A percentile compares a stretch with the other conserved stretches of the same genome.
These are phyloP conservation scores for Cardiocondyla obscurior DNA, from an alignment of 1,140 invertebrate species.

Conservation along the genomic window DNA sequence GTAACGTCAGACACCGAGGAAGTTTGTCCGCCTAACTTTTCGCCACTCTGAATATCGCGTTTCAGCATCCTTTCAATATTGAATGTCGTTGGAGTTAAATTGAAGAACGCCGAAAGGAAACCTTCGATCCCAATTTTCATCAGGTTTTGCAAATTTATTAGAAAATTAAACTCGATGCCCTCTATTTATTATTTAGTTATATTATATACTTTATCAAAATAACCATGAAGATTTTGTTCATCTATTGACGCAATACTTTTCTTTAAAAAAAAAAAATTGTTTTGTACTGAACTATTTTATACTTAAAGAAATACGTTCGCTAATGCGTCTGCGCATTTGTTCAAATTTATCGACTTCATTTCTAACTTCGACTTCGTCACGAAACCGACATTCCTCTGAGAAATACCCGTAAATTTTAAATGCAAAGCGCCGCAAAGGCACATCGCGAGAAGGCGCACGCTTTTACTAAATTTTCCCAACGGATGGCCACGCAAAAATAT, in stretches of 20 bases:
- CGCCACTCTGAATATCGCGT: background rate
- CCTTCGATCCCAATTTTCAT: background rate
- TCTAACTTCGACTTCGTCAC: slow-evolving; percentile 17
- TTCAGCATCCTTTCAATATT: background rate
- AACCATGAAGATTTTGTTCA: background rate
- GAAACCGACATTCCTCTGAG: background rate
- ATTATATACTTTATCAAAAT: background rate
- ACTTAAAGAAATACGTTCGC: background rate
- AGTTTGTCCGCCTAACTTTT: slow-evolving; percentile 36
- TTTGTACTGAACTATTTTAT: background rate
- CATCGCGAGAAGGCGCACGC: background rate
- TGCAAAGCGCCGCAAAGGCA: slow-evolving; percentile 28
- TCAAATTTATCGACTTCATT: slow-evolving; percentile 36
- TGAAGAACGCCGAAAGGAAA: background rate
- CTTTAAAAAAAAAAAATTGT: background rate
- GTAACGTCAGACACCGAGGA: background rate
- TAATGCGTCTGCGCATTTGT: background rate
- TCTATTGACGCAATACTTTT: background rate
- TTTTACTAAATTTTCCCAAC: slow-evolving; percentile 39
- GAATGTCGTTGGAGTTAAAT: slow-evolving; percentile 30
- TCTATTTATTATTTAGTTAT: background rate
- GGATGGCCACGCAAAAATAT: slow-evolving; percentile 32
- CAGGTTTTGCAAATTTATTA: background rate
- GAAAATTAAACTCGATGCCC: background rate
- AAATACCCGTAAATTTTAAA: slow-evolving; percentile 44